Percentiles rank a stretch among this genome's conserved stretches.
These are phyloP conservation scores for Molorchus minor DNA, from an alignment of 2,888 invertebrate species.

Conservation along the genomic window DNA sequence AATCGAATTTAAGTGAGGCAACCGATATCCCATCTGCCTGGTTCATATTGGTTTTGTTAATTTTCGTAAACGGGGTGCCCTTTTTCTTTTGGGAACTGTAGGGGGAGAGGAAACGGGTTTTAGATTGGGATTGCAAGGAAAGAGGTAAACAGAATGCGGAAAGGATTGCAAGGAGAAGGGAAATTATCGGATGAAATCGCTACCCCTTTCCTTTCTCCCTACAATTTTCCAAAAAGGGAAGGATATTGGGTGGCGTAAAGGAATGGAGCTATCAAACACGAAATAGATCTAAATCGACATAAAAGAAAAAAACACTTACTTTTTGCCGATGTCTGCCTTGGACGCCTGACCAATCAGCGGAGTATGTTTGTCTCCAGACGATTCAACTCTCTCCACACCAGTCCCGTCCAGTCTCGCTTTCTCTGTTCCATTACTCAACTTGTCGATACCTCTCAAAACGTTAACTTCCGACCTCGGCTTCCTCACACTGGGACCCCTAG, in stretches of 20 bases:
- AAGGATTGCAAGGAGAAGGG: constrained; percentile 53
- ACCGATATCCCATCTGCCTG: constrained; percentile 56
- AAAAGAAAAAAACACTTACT: constrained; percentile 31
- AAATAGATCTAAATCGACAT: background rate
- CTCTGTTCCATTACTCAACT: constrained; percentile 26
- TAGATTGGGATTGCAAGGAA: constrained; percentile 30
- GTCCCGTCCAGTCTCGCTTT: constrained; percentile 9
- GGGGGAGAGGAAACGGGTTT: constrained; percentile 53
- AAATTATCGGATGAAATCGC: constrained; percentile 27
- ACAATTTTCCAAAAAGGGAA: constrained; percentile 37
- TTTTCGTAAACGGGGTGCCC: constrained; percentile 47
- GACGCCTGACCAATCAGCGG: constrained; percentile 45
- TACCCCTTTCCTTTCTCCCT: constrained; percentile 58
- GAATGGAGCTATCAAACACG: too few relatives aligned
- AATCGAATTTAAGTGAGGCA: constrained; percentile 37
- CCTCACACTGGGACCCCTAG: constrained; percentile 47
- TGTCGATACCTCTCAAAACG: constrained; percentile 28
- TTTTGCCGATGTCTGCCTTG: constrained; percentile 55
- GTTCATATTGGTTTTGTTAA: constrained; percentile 60
- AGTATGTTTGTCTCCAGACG: constrained; percentile 14
- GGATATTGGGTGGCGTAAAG: too few relatives aligned
- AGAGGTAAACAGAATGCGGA: constrained; percentile 4
- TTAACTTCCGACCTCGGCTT: constrained; percentile 45
- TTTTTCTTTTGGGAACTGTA: constrained; percentile 47
- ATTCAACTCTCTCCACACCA: constrained; percentile 4